Evolutionary conservation across 2,797 vertebrate species (phyloP).

Genomic region (Clamator glandarius): DNA sequence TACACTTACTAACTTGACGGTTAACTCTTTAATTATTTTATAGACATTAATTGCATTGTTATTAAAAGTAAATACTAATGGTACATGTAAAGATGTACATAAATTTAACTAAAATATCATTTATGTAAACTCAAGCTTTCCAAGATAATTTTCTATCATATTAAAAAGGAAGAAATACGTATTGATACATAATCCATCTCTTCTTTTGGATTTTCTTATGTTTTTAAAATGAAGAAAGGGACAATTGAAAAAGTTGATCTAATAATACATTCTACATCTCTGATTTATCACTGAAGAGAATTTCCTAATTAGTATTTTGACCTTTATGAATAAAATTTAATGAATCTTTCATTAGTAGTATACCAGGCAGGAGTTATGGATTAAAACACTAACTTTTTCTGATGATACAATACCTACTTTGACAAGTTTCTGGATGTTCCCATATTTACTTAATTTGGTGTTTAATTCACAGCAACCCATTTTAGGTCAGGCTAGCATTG

Average conservation of each 20-base stretch:
- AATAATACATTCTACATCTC: conserved; percentile 54
- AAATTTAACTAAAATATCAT: background rate
- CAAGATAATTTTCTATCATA: background rate
- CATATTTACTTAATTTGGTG: background rate
- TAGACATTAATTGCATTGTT: background rate
- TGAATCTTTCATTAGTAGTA: conserved; percentile 65
- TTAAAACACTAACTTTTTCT: conserved; percentile 34
- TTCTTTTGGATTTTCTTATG: background rate
- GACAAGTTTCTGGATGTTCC: background rate
- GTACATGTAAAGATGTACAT: background rate
- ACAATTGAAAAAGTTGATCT: conserved; percentile 41
- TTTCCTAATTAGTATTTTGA: conserved; percentile 73
- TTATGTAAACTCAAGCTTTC: background rate
- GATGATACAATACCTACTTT: conserved; percentile 22
- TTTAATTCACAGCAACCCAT: background rate
- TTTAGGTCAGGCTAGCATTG: background rate
- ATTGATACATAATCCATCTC: background rate
- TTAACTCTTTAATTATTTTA: background rate
- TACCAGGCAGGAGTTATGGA: conserved; percentile 18
- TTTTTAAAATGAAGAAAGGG: conserved; percentile 14
- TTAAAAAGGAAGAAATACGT: background rate
- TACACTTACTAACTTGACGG: background rate
- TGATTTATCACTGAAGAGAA: conserved; percentile 64
- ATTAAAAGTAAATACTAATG: background rate
- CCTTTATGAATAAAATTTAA: conserved; percentile 71